Conservation (phyloP, 2,888 invertebrate species). For the Rhagonycha fulva region DNA sequence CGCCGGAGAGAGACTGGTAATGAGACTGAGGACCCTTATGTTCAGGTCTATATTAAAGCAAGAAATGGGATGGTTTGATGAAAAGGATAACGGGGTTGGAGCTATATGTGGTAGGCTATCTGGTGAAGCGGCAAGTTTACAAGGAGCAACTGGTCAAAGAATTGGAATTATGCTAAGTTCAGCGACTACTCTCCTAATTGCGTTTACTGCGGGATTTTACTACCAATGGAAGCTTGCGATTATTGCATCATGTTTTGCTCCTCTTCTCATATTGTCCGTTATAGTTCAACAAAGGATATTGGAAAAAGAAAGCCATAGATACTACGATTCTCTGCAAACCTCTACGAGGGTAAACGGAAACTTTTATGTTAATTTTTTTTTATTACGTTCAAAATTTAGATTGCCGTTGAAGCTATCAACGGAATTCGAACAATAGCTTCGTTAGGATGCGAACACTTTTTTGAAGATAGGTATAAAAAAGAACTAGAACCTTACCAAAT, state of each 20-base stretch:
- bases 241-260: conserved; percentile 68
- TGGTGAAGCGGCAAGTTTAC: conserved; percentile 77
- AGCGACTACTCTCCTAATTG: conserved; percentile 68
- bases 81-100: conserved; percentile 73
- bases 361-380: too few relatives aligned
- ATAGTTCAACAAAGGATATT: conserved; percentile 71
- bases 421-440: conserved; percentile 79
- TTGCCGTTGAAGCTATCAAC: conserved; percentile 79
- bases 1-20: conserved; percentile 80
- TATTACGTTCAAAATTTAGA: too few relatives aligned
- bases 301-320: conserved; percentile 66
- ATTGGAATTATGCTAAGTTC: conserved; percentile 78
- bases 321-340: conserved; percentile 71
- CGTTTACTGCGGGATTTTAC: conserved; percentile 67
- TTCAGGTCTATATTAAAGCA: too few relatives aligned
- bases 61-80: too few relatives aligned
- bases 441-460: conserved; percentile 72
- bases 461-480: too few relatives aligned
- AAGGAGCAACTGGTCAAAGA: conserved; percentile 82
- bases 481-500: too few relatives aligned
- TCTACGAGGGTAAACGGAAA: too few relatives aligned
- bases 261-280: conserved; percentile 67
- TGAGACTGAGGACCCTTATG: conserved; percentile 67
- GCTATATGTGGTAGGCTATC: conserved; percentile 75
- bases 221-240: conserved; percentile 79